These are phyloP conservation scores for Chionis minor DNA, from an alignment of 2,113 vertebrate species.

Conservation along the genomic window DNA sequence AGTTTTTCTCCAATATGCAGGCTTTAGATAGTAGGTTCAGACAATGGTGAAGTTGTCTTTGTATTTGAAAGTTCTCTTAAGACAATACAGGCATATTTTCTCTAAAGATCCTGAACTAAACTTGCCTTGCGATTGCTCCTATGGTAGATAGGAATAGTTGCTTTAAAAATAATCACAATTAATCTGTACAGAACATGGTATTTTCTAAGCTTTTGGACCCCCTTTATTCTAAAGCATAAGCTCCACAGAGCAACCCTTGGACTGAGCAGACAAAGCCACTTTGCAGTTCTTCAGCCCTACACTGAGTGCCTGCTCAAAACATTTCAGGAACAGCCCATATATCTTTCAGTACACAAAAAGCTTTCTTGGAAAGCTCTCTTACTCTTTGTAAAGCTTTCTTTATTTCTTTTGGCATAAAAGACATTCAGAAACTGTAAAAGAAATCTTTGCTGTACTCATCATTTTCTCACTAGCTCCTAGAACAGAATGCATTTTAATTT, in stretches of 20 bases:
- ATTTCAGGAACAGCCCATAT: not conserved
- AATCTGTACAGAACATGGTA: not conserved
- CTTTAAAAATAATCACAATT: not conserved
- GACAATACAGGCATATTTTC: not conserved
- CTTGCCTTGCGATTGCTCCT: not conserved
- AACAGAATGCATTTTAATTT: not conserved
- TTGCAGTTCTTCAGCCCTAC: not conserved
- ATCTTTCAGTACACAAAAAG: not conserved
- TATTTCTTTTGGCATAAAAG: constrained; percentile 17
- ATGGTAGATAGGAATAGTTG: not conserved
- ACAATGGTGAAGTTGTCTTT: not conserved
- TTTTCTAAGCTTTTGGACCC: not conserved
- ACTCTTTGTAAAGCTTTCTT: not conserved
- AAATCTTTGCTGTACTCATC: not conserved
- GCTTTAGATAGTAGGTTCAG: not conserved
- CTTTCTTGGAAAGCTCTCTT: not conserved
- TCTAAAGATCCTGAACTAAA: not conserved
- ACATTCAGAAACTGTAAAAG: not conserved
- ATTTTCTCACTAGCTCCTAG: constrained; percentile 3
- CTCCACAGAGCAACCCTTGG: not conserved
- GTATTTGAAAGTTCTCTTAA: not conserved
- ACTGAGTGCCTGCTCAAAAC: not conserved
- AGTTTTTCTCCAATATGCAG: not conserved
- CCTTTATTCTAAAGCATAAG: not conserved
- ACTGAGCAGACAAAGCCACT: not conserved